Evolutionary conservation across 2,797 vertebrate genomes (phyloP).

Genomic region (Sebastiscus tertius): DNA sequence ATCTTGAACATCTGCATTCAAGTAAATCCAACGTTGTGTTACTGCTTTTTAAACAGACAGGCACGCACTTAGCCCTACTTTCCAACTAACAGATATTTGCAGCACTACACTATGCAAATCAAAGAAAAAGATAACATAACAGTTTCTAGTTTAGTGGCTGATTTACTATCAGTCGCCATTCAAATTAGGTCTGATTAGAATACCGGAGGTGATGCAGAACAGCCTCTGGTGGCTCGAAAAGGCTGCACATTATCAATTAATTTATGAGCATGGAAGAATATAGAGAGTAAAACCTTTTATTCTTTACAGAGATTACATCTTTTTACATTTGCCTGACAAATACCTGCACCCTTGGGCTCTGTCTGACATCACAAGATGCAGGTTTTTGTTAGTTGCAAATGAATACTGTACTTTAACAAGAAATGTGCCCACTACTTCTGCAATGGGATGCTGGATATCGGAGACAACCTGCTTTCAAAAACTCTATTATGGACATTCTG

Average conservation of each 20-base stretch:
- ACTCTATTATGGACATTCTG: too few relatives aligned
- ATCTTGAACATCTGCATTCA: neutral
- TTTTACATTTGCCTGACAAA: neutral
- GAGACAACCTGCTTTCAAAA: neutral
- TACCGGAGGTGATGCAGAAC: neutral
- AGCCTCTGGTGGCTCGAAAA: neutral
- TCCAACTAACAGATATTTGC: neutral
- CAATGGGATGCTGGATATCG: neutral
- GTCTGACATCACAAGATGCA: neutral
- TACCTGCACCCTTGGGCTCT: neutral
- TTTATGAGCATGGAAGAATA: neutral
- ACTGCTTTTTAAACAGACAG: neutral
- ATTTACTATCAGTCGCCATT: neutral
- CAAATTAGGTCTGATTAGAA: slow-evolving; percentile 7
- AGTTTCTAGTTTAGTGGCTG: neutral
- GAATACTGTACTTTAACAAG: neutral
- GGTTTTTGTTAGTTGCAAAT: neutral
- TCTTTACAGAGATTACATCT: neutral
- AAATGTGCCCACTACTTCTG: neutral
- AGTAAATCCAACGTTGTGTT: neutral
- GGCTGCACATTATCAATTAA: neutral
- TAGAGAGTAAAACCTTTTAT: neutral
- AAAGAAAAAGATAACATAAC: neutral
- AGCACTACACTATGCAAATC: neutral
- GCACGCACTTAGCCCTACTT: neutral